Percentiles rank a stretch among this genome's conserved stretches.
These are phyloP conservation scores for Atta colombica DNA, from an alignment of 1,140 invertebrate genomes.

Conservation along the genomic window DNA sequence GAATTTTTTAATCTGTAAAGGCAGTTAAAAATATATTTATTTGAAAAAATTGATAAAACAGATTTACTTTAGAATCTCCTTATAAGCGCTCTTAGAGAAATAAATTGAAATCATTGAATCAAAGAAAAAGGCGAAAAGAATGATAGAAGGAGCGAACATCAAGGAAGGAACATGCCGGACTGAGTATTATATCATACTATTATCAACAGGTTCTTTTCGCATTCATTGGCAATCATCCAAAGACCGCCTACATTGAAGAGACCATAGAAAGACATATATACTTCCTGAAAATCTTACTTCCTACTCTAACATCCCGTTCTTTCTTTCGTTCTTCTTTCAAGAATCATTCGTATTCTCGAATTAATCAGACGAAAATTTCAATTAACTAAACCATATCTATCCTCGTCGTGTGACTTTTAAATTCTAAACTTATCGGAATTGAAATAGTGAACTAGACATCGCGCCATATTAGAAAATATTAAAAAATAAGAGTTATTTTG, in stretches of 20 bases:
- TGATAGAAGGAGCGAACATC: constrained; percentile 7
- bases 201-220: constrained; percentile 84
- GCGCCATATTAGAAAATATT: neutral
- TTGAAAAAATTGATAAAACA: too few species aligned
- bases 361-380: constrained; percentile 17
- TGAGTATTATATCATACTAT: constrained; percentile 73
- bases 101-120: constrained; percentile 18
- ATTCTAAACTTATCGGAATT: neutral
- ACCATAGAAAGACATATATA: constrained; percentile 19
- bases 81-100: neutral
- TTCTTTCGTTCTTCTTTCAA: neutral
- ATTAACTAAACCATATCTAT: constrained; percentile 16
- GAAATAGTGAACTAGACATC: neutral
- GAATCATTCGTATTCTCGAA: neutral
- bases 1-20: too few species aligned
- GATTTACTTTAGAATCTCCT: too few species aligned
- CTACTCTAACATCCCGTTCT: neutral
- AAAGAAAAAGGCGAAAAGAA: too few species aligned
- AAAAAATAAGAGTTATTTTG: neutral
- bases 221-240: constrained; percentile 86
- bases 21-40: too few species aligned
- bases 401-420: neutral
- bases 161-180: neutral
- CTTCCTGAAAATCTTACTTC: constrained; percentile 19
- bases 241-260: constrained; percentile 4